Percentiles rank a stretch among this genome's conserved stretches.
Evolutionary conservation across 2,797 vertebrate species (phyloP).

Genomic region (Setipinna tenuifilis): DNA sequence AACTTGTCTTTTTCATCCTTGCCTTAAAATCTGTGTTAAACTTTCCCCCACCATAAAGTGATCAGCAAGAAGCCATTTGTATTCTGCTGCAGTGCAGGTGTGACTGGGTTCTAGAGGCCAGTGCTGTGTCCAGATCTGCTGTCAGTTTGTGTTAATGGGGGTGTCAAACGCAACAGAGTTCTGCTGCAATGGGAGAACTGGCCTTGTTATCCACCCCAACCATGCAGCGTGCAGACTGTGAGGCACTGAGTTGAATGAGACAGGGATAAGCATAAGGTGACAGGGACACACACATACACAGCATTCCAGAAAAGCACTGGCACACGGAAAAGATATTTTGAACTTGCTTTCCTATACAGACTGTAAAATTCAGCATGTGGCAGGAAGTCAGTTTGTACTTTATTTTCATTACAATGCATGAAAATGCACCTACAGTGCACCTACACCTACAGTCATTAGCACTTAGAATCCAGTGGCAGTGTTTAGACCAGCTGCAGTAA

Average conservation of each 20-base stretch:
- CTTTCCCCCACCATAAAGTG: neutral
- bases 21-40: constrained; percentile 8
- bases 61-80: neutral
- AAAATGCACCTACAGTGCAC: too few species aligned
- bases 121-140: constrained; percentile 59
- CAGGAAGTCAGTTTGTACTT: too few species aligned
- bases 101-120: constrained; percentile 60
- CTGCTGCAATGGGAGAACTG: constrained; percentile 23
- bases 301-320: neutral
- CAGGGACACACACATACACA: neutral
- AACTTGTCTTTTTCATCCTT: neutral
- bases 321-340: neutral
- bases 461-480: too few species aligned
- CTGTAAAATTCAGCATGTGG: neutral
- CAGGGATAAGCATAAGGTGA: too few species aligned
- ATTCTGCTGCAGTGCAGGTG: constrained; percentile 6
- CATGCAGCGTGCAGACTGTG: too few species aligned
- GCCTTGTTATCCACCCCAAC: neutral
- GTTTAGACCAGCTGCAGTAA: too few species aligned
- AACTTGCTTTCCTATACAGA: neutral
- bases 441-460: too few species aligned
- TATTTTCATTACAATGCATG: too few species aligned
- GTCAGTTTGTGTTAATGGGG: constrained; percentile 70
- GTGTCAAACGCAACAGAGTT: constrained; percentile 56
- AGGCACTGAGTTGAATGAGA: too few species aligned